Evolutionary conservation across 2,113 vertebrate genomes (phyloP).

Genomic region (Aramus guarauna): DNA sequence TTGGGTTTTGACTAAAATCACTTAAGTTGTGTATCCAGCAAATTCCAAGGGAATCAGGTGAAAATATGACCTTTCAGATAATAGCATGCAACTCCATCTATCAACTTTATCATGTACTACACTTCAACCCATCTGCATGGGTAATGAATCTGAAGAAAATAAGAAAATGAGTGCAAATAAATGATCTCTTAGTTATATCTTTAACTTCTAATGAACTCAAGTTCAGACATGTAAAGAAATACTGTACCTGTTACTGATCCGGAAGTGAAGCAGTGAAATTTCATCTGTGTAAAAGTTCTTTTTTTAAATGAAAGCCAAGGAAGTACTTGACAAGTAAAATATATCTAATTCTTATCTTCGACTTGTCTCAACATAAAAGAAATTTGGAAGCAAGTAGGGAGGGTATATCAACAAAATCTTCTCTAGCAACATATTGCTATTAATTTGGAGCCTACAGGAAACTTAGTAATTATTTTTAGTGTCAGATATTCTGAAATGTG

Average conservation of each 20-base stretch:
- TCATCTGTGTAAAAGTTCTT: not conserved
- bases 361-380: not conserved
- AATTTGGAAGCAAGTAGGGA: not conserved
- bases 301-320: not conserved
- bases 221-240: not conserved
- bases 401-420: not conserved
- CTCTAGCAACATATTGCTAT: not conserved
- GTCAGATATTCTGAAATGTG: not conserved
- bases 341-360: not conserved
- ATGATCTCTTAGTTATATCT: not conserved
- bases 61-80: conserved; percentile 67
- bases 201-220: not conserved
- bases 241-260: not conserved
- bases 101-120: conserved; percentile 36
- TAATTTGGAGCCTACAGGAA: conserved; percentile 6
- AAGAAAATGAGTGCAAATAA: not conserved
- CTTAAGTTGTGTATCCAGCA: conserved; percentile 21
- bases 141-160: conserved; percentile 44
- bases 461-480: not conserved
- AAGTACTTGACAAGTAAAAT: not conserved
- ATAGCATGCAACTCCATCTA: conserved; percentile 45
- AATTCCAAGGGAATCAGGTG: conserved; percentile 58
- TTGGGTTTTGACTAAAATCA: not conserved
- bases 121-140: conserved; percentile 15
- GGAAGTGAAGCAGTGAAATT: not conserved